Conservation (phyloP, 2,888 invertebrate species). For the Ligdia adustata region DNA sequence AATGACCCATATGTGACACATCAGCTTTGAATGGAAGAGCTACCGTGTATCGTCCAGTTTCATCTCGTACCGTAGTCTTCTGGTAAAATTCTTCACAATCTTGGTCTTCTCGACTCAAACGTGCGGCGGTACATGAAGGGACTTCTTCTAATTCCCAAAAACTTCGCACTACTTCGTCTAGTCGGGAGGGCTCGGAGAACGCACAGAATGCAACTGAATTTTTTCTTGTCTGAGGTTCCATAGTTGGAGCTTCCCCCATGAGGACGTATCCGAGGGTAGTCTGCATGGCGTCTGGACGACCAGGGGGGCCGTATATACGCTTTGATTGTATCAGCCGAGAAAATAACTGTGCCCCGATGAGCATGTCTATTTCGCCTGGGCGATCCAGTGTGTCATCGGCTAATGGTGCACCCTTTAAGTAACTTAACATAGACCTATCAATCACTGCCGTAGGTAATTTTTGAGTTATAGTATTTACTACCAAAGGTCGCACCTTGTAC, state of each 20-base stretch:
- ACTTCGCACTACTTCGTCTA: not conserved
- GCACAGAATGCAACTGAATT: not conserved
- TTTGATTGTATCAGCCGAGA: not conserved
- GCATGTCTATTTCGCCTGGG: slow-evolving; percentile 1
- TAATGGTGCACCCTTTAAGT: not conserved
- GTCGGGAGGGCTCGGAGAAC: not conserved
- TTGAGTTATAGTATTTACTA: not conserved
- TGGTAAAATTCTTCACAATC: not conserved
- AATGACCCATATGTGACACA: too few species aligned
- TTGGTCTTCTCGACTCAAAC: not conserved
- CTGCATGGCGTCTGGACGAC: not conserved
- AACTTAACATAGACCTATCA: not conserved
- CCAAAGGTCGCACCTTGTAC: not conserved
- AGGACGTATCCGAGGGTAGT: not conserved
- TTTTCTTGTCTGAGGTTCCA: not conserved
- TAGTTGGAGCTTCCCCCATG: not conserved
- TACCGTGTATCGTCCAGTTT: too few species aligned
- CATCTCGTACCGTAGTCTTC: not conserved
- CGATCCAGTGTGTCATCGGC: not conserved
- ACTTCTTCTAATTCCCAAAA: slow-evolving; percentile 1
- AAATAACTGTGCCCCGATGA: not conserved
- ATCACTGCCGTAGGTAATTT: not conserved
- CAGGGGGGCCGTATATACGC: slow-evolving; percentile 1
- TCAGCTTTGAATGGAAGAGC: too few species aligned
- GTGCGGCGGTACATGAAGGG: not conserved